Base-by-base conservation (phyloP, 2,888 invertebrate genomes). In the Craniophora ligustri region DNA sequence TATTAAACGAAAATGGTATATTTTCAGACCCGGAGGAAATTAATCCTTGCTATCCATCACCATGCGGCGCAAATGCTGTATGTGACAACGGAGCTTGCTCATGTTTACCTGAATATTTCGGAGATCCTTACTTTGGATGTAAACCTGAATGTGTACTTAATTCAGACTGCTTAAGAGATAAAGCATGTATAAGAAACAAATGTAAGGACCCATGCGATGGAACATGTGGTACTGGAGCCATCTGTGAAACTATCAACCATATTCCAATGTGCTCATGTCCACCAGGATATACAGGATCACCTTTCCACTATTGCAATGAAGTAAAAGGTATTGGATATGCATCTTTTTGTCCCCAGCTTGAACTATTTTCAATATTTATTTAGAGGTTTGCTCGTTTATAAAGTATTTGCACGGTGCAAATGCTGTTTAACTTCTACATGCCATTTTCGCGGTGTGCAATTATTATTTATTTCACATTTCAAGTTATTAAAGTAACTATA, bases 61-160 rank as follows among this genome's bases (percentile, higher is more conserved):
- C 96, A 26, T 97, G 96, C 70, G 96, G 96, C n/a, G 71, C 95
- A 8, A 95, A 95, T 82, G 94, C 95, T 7, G 86, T 94, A 67
- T 96, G 96, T 71, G 84, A 92, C 28, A 92, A 95, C 62, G 96
- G 95, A n/a, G 80, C 92, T 23, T 97, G 97, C 81, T 94, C 95
- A 5, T 97, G 97, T 77, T 85, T 96, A 63, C 91, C 95, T 0
- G 96, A 96, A 80, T 97, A 96, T 81, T 94, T 94, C 61, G 97
- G 97, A 13, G 95, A 97, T 85, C 97, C 97, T 10, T 96, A 95
- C 76, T 87, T 94, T 44, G 95, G 95, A 42, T 97, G 97, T 79
- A 94, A 96, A 64, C 97, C 97, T 0, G 97, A 97, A 89, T 97
- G 97, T 85, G 94, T 97, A 28, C 91, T 96, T 4, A 97, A 96